These are phyloP conservation scores for Pluvianellus socialis DNA, from an alignment of 2,113 vertebrate genomes.

Conservation along the genomic window DNA sequence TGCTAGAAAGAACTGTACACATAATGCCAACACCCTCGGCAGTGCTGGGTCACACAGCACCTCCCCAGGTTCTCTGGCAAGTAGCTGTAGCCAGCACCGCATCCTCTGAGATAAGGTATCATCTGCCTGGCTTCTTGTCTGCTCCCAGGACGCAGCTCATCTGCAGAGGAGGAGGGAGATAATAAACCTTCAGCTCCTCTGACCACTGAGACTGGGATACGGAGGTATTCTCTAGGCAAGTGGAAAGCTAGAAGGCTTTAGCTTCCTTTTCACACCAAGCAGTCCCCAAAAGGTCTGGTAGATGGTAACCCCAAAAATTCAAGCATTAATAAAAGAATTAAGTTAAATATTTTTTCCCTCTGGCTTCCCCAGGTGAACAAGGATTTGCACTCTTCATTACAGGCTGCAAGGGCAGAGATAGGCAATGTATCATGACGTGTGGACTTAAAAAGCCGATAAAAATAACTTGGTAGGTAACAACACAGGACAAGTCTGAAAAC, in stretches of 20 bases:
- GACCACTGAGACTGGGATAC: not conserved
- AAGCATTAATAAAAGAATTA: not conserved
- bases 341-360: not conserved
- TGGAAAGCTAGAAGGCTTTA: not conserved
- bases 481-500: not conserved
- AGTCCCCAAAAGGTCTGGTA: not conserved
- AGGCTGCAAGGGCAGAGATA: not conserved
- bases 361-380: not conserved
- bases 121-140: not conserved
- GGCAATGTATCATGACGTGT: not conserved
- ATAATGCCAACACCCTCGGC: not conserved
- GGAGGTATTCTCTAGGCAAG: not conserved
- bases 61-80: not conserved
- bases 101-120: not conserved
- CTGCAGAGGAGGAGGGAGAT: not conserved
- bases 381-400: not conserved
- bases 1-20: not conserved
- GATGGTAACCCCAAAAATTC: not conserved
- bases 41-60: not conserved
- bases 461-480: not conserved
- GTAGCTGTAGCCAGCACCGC: not conserved
- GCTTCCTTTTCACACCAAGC: not conserved
- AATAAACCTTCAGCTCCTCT: not conserved
- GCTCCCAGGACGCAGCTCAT: not conserved
- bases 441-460: not conserved